These are phyloP conservation scores for Trissolcus brochymenae DNA, from an alignment of 2,888 invertebrate species.

Conservation along the genomic window DNA sequence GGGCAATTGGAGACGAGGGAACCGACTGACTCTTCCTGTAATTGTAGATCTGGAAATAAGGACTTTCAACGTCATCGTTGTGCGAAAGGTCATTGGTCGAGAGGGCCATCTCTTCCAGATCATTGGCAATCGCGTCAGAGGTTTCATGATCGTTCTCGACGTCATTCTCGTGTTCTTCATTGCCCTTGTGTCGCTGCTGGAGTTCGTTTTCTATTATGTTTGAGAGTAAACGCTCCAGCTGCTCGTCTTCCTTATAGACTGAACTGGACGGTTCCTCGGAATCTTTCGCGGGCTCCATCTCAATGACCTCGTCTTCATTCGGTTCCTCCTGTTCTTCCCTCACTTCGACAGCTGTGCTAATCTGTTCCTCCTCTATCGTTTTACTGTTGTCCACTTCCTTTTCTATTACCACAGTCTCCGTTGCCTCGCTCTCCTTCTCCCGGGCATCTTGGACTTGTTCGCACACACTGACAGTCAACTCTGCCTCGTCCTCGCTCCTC, in stretches of 20 bases:
- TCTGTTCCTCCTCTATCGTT: not conserved
- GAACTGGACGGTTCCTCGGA: conserved; percentile 15
- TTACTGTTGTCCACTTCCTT: not conserved
- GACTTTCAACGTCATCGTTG: conserved; percentile 19
- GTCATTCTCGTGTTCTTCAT: conserved; percentile 24
- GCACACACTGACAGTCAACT: not conserved
- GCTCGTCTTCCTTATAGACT: conserved; percentile 64
- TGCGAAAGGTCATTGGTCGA: conserved; percentile 32
- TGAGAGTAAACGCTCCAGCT: conserved; percentile 68
- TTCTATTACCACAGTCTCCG: too few species aligned
- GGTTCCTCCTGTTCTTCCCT: conserved; percentile 1
- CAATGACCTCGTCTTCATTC: conserved; percentile 4
- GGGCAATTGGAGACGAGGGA: conserved; percentile 67
- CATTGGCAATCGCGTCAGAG: conserved; percentile 38
- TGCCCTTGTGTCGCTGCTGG: conserved; percentile 53
- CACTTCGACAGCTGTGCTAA: not conserved
- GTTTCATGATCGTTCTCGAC: conserved; percentile 35
- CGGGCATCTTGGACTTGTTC: conserved; percentile 19
- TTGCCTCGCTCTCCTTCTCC: not conserved
- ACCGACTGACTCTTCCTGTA: conserved; percentile 71
- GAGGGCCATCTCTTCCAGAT: conserved; percentile 60
- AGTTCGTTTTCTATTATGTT: conserved; percentile 71
- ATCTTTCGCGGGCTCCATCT: conserved; percentile 30
- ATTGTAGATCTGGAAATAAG: conserved; percentile 60
- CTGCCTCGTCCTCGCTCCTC: conserved; percentile 1